These are phyloP conservation scores for Pteronura brasiliensis DNA, from an alignment of 2,113 vertebrate species.

Conservation along the genomic window DNA sequence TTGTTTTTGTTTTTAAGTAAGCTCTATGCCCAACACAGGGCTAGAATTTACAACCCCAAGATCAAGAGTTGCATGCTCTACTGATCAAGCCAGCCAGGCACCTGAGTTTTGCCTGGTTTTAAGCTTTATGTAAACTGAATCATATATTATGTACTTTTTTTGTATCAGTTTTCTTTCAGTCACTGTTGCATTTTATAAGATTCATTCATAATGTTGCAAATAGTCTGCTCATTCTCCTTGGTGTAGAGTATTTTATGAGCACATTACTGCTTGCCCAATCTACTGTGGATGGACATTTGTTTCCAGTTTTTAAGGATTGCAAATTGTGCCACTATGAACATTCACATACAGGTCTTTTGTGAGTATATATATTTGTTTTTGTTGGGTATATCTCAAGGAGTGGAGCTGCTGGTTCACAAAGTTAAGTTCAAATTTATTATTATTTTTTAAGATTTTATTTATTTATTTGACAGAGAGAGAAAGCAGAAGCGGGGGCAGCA, in stretches of 20 bases:
- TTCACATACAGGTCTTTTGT: background rate
- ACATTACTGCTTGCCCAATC: background rate
- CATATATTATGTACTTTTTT: background rate
- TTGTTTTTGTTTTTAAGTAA: background rate
- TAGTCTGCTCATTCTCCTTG: background rate
- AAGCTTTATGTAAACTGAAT: background rate
- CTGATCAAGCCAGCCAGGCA: background rate
- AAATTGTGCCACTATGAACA: background rate
- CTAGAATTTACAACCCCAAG: background rate
- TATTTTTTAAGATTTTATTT: no score
- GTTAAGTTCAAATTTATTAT: background rate
- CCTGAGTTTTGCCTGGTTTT: background rate
- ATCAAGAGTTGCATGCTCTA: background rate
- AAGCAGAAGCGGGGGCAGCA: no score
- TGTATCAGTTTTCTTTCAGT: background rate
- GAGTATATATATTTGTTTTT: background rate
- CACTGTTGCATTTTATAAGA: background rate
- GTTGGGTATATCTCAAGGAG: background rate
- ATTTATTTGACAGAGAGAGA: no score
- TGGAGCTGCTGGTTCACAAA: background rate
- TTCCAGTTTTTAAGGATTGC: background rate
- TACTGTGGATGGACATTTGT: background rate
- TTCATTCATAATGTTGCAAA: background rate
- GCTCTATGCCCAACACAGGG: background rate
- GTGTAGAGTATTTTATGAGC: background rate